These are phyloP conservation scores for Parotia lawesii DNA, from an alignment of 2,113 vertebrate species.

Conservation along the genomic window DNA sequence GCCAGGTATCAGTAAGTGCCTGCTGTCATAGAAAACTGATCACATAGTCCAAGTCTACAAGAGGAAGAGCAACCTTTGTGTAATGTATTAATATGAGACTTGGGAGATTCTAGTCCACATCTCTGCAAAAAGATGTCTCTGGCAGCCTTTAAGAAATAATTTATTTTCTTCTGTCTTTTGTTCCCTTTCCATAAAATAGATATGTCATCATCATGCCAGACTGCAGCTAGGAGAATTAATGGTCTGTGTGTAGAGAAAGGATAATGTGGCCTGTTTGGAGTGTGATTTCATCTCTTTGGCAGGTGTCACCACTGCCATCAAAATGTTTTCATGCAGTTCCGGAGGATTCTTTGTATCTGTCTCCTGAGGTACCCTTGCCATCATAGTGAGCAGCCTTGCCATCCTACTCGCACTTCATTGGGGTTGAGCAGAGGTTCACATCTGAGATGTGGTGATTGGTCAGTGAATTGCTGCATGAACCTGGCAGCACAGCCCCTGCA, in stretches of 20 bases:
- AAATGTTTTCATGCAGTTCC: not conserved
- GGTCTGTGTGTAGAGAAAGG: not conserved
- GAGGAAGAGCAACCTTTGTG: not conserved
- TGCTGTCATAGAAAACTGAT: not conserved
- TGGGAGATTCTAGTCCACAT: not conserved
- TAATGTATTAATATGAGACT: not conserved
- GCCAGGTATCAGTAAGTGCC: not conserved
- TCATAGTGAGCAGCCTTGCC: not conserved
- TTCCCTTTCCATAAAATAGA: not conserved
- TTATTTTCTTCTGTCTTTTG: not conserved
- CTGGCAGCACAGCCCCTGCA: not conserved
- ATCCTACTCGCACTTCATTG: not conserved
- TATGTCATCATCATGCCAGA: not conserved
- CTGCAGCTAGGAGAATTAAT: not conserved
- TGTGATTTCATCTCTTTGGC: conserved; percentile 15
- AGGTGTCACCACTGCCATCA: not conserved
- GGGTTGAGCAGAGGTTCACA: not conserved
- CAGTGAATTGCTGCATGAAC: not conserved
- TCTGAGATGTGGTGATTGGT: not conserved
- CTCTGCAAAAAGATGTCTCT: not conserved
- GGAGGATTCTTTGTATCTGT: not conserved
- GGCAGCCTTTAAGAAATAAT: not conserved
- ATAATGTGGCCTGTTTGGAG: not conserved
- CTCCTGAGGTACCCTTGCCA: not conserved
- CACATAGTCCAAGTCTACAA: not conserved